These are phyloP conservation scores for Zaprionus kolodkinae DNA, from an alignment of 1,140 invertebrate genomes.

Conservation along the genomic window DNA sequence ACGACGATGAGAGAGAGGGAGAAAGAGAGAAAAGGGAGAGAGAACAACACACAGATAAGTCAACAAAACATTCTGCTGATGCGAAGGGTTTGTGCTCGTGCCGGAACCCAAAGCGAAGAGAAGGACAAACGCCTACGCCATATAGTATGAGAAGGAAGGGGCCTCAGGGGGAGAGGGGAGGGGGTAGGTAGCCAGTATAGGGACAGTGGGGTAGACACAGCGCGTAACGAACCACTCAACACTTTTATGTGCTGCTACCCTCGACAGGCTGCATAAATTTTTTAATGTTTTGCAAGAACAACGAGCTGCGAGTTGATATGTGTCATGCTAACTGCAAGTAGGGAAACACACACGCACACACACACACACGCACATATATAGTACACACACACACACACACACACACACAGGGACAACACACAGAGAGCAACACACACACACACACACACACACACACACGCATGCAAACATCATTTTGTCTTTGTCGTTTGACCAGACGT, in stretches of 20 bases:
- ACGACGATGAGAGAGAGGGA: too few relatives aligned
- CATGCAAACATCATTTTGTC: slow-evolving; percentile 8
- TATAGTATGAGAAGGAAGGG: slow-evolving; percentile 16
- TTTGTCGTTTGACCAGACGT: slow-evolving; percentile 13
- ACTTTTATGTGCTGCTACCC: slow-evolving; percentile 39
- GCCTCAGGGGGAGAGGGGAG: not conserved
- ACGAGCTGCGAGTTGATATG: slow-evolving; percentile 9
- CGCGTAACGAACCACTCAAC: slow-evolving; percentile 55
- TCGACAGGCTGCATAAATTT: slow-evolving; percentile 65
- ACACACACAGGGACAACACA: not conserved
- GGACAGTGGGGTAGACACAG: not conserved
- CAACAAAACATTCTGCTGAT: slow-evolving; percentile 75
- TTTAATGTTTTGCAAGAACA: slow-evolving; percentile 62
- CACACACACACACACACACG: not conserved
- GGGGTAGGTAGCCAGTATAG: too few relatives aligned
- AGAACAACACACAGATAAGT: slow-evolving; percentile 69
- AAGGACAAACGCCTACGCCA: slow-evolving; percentile 46
- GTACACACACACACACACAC: slow-evolving; percentile 5
- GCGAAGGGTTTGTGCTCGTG: slow-evolving; percentile 17
- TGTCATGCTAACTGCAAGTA: not conserved
- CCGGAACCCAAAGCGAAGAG: not conserved
- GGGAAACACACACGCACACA: not conserved
- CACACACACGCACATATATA: not conserved
- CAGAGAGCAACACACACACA: not conserved
- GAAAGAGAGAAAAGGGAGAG: too few relatives aligned